phyloP scores from a whole-genome alignment of 2,113 vertebrate genomes.

The Aleadryas rufinucha region DNA sequence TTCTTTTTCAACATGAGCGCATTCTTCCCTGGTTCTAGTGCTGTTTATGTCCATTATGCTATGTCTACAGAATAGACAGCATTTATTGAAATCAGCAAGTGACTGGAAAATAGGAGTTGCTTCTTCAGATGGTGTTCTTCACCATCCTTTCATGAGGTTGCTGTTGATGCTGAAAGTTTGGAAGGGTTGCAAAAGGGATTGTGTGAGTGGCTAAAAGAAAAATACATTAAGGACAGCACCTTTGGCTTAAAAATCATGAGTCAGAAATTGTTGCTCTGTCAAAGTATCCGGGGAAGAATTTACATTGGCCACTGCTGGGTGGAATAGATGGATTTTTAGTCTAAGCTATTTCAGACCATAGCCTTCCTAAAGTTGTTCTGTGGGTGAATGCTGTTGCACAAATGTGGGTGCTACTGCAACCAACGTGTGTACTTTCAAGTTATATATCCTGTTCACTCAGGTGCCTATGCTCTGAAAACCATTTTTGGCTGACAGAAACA shows the following conservation, averaged over 20 bases:
- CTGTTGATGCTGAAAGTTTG: not conserved
- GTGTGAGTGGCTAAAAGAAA: not conserved
- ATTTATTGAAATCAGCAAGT: not conserved
- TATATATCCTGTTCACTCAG: not conserved
- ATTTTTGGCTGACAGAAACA: not conserved
- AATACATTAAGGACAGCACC: not conserved
- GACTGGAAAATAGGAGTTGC: not conserved
- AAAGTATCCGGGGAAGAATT: not conserved
- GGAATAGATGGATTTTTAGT: not conserved
- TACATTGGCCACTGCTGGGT: accelerated
- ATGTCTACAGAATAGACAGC: not conserved
- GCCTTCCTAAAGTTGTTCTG: not conserved
- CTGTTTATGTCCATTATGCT: not conserved
- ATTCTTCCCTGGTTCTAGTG: not conserved
- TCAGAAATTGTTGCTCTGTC: not conserved
- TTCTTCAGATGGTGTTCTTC: not conserved
- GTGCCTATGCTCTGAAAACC: not conserved
- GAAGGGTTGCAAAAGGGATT: not conserved
- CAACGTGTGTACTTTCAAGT: not conserved
- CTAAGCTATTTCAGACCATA: not conserved
- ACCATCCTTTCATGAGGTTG: not conserved
- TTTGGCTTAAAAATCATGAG: not conserved
- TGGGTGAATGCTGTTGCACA: not conserved
- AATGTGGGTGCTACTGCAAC: not conserved
- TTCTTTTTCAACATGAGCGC: not conserved